Evolutionary conservation across 2,113 vertebrate genomes (phyloP), one percentile per base, ranked within the genome.

Genomic region (Ochotona princeps): DNA sequence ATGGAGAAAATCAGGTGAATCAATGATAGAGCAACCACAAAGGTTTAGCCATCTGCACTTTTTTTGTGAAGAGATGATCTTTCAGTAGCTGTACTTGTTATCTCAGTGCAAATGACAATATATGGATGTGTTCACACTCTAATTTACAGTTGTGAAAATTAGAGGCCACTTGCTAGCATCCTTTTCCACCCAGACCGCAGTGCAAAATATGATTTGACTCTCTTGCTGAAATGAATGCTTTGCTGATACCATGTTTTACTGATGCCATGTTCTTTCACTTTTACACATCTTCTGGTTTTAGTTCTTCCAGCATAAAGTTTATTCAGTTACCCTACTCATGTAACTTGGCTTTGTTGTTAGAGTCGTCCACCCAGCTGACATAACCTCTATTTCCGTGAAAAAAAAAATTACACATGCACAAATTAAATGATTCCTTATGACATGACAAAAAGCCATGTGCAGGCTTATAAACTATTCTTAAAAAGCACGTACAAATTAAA

Each of bases 401-500:
- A 57, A 57, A 85, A 91, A 47, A 61, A n/a, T n/a, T 7, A 74
- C 30, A 65, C 49, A 57, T 9, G 4, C 35, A 88, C 17, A 72
- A 25, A 7, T 79, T 49, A 61, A 94, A 65, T 70, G 28, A 83
- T 80, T 63, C 21, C 30, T 18, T 63, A 32, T 61, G 63, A 65
- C 10, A 57, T 20, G 14, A 6, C 17, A 47, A 65, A 63, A 80
- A 32, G 49, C 2, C 30, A 6, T 47, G 5, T 30, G 18, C 5
- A 87, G 35, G 73, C 30, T 49, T 76, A 11, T 2, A 14, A 83
- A 74, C 17, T 32, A 63, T 89, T 91, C n/a, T 75, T 95, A 81
- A 84, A 89, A 61, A 81, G 14, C 28, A 57, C 32, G 23, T 35
- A 84, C 67, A 67, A 89, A 91, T 90, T 26, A 95, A 75, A 91